These are phyloP conservation scores for Theonella swinhoei DNA, from an alignment of 37 sponge, comb jelly and placozoan genomes.

Conservation along the genomic window DNA sequence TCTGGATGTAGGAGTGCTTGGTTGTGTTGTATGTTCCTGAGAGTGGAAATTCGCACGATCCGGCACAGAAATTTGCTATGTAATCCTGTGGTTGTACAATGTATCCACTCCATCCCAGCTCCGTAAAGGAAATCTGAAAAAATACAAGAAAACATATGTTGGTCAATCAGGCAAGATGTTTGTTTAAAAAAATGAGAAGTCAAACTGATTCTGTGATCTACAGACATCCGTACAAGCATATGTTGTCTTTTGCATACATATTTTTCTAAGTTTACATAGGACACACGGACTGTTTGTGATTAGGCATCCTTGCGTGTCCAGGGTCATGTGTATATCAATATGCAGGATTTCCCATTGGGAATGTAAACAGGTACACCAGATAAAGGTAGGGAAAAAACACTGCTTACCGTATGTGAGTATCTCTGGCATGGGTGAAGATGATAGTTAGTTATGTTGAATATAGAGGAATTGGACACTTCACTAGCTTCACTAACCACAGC, in stretches of 20 bases:
- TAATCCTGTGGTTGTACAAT: constrained; percentile 4
- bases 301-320: no score
- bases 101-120: constrained; percentile 35
- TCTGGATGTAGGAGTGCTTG: constrained; percentile 51
- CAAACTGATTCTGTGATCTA: not conserved
- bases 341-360: no score
- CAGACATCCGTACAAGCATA: not conserved
- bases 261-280: not conserved
- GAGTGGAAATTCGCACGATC: constrained; percentile 42
- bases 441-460: not conserved
- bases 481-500: not conserved
- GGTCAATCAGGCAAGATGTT: no score
- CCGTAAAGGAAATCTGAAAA: constrained; percentile 37
- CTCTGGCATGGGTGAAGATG: not conserved
- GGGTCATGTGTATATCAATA: no score
- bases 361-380: no score
- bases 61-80: constrained; percentile 66
- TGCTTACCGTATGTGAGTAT: not conserved
- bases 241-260: not conserved
- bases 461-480: not conserved
- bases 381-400: no score
- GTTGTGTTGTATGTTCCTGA: constrained; percentile 10
- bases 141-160: no score
- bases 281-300: no score
- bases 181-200: not conserved